These are phyloP conservation scores for Orthonychiurus folsomi DNA, from an alignment of 2,888 invertebrate genomes.

Conservation along the genomic window DNA sequence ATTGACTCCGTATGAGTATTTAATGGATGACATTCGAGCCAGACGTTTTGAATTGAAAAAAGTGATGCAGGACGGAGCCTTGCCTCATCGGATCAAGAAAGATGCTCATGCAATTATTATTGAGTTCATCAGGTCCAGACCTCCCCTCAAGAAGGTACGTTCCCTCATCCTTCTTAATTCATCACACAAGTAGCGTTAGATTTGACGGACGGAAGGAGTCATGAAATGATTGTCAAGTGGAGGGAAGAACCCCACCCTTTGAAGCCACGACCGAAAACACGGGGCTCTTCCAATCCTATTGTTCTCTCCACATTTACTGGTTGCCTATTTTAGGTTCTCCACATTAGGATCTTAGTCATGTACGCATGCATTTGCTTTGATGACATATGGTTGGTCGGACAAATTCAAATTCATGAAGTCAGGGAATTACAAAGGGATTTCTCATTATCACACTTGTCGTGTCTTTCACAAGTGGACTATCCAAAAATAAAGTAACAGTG, in stretches of 20 bases:
- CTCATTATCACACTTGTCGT: background rate
- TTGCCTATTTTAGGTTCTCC: too few species aligned
- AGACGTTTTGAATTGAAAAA: conserved; percentile 81
- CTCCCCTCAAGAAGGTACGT: conserved; percentile 76
- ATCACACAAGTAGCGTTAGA: background rate
- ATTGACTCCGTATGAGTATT: conserved; percentile 89
- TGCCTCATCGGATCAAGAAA: conserved; percentile 69
- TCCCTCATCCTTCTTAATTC: background rate
- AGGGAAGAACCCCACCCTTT: too few species aligned
- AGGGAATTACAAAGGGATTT: background rate
- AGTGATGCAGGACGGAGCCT: conserved; percentile 70
- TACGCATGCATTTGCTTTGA: background rate
- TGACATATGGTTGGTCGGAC: background rate
- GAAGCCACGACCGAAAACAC: too few species aligned
- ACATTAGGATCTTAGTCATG: too few species aligned
- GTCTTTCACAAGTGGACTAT: too few species aligned
- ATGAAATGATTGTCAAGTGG: background rate
- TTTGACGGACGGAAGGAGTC: background rate
- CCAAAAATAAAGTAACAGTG: too few species aligned
- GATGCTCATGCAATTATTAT: conserved; percentile 92
- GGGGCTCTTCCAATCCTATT: too few species aligned
- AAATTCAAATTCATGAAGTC: conserved; percentile 1
- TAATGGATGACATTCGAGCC: conserved; percentile 90
- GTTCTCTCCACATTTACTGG: too few species aligned
- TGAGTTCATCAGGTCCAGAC: conserved; percentile 91